These are phyloP conservation scores for Diorhabda elongata DNA, from an alignment of 1,140 invertebrate genomes.

Conservation along the genomic window DNA sequence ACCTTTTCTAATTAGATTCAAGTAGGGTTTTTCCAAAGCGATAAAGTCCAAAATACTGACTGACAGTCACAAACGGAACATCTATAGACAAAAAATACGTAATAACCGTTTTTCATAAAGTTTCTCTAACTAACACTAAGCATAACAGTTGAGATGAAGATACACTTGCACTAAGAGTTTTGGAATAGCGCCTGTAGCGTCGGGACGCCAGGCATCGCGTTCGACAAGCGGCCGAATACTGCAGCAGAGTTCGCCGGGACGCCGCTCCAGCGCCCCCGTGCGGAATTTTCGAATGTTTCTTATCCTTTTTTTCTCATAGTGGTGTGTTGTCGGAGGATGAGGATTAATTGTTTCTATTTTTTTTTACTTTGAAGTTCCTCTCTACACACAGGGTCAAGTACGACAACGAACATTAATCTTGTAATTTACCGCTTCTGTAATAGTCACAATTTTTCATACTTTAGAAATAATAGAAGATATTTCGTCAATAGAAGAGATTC, in stretches of 20 bases:
- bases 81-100: background rate
- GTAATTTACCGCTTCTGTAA: too few species aligned
- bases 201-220: constrained; percentile 29
- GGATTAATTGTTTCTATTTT: constrained; percentile 12
- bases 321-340: background rate
- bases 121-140: constrained; percentile 5
- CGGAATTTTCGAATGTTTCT: constrained; percentile 31
- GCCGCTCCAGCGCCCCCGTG: constrained; percentile 33
- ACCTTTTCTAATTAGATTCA: background rate
- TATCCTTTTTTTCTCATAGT: constrained; percentile 11
- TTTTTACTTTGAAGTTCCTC: background rate
- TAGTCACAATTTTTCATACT: too few species aligned
- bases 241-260: constrained; percentile 38
- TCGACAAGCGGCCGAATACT: constrained; percentile 32
- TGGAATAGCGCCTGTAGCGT: constrained; percentile 20
- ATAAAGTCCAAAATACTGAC: background rate
- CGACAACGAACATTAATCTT: too few species aligned
- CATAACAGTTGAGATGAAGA: constrained; percentile 11
- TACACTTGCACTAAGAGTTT: constrained; percentile 28
- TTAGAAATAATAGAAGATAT: too few species aligned
- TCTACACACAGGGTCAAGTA: too few species aligned
- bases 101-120: background rate
- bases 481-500: too few species aligned
- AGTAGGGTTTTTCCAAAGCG: background rate
- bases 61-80: background rate